Evolutionary conservation across 2,888 invertebrate species (phyloP).

Genomic region (Lasioglossum vierecki): DNA sequence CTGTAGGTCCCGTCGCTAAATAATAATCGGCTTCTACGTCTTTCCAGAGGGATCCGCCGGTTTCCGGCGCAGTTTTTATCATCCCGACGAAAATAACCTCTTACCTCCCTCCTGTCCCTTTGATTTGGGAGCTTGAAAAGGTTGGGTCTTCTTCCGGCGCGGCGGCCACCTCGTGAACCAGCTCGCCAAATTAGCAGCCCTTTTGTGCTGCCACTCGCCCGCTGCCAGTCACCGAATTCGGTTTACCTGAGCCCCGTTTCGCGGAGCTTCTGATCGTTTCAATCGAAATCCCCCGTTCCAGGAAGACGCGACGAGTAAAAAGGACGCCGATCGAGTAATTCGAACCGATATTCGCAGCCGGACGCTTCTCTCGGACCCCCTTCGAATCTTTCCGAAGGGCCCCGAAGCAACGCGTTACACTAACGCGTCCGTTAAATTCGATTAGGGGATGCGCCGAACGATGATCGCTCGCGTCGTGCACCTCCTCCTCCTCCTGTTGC

Average conservation of each 20-base stretch:
- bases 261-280: slow-evolving; percentile 26
- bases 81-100: slow-evolving; percentile 49
- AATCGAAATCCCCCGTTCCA: slow-evolving; percentile 57
- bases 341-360: slow-evolving; percentile 24
- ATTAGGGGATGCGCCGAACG: slow-evolving; percentile 15
- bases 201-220: slow-evolving; percentile 69
- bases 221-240: slow-evolving; percentile 68
- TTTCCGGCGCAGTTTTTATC: slow-evolving; percentile 50
- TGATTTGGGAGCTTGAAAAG: slow-evolving; percentile 53
- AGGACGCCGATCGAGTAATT: slow-evolving; percentile 34
- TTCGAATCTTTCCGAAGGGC: not conserved
- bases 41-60: not conserved
- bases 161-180: slow-evolving; percentile 30
- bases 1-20: no score
- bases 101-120: slow-evolving; percentile 41
- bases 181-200: slow-evolving; percentile 69
- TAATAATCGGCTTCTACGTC: not conserved
- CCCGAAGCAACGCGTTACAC: not conserved
- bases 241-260: slow-evolving; percentile 44
- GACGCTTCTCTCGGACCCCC: not conserved
- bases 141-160: slow-evolving; percentile 5
- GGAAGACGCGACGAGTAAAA: slow-evolving; percentile 45
- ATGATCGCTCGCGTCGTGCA: not conserved
- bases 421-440: slow-evolving; percentile 35
- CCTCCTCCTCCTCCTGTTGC: not conserved